Base-by-base conservation (phyloP, 2,797 vertebrate genomes). In the Tangara arthus region DNA sequence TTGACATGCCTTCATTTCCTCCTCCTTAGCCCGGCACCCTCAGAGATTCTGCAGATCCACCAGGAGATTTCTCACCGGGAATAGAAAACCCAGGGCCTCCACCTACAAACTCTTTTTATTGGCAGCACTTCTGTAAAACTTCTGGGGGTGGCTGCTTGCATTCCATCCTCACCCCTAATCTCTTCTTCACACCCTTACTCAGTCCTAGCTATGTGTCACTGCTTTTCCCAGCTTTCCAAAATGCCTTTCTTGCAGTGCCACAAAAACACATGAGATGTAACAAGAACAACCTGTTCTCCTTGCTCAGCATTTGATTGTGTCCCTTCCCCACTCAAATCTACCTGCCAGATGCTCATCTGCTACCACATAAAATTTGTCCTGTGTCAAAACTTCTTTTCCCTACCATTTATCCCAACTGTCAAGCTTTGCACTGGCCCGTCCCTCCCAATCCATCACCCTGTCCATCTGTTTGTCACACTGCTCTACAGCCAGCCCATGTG, bases 1-100 rank as follows among this genome's bases (percentile, higher is more conserved):
- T 37, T 90, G 82, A 65, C 59, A 76, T 14, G 32, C 68, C 91
- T 92, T 96, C 72, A 83, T 94, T 95, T 94, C 90, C 83, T 80
- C 68, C 63, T 92, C 41, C 66, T 76, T 42, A 35, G 16, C 30
- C 24, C 46, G 64, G 53, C 11, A 35, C 26, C 49, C 78, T 46
- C 53, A 69, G 86, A 87, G 68, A 79, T 83, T 89, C 72, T 91
- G 52, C 53, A 90, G 77, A 89, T 82, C 56, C 82, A 94, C 55
- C 11, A 87, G 39, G 32, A 95, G 71, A 89, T 39, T 94, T 82
- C 53, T 95, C 65, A 94, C 75, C 69, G 87, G 83, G 52, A 94
- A 70, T 27, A 59, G 37, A 92, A 90, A 92, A 57, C 22, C 47
- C 81, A 93, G 42, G 56, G 53, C 49, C 47, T 81, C 42, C 39